Evolutionary conservation across 92 coral and sea anemone species (phyloP).

Genomic region (Meandrina meandrites): DNA sequence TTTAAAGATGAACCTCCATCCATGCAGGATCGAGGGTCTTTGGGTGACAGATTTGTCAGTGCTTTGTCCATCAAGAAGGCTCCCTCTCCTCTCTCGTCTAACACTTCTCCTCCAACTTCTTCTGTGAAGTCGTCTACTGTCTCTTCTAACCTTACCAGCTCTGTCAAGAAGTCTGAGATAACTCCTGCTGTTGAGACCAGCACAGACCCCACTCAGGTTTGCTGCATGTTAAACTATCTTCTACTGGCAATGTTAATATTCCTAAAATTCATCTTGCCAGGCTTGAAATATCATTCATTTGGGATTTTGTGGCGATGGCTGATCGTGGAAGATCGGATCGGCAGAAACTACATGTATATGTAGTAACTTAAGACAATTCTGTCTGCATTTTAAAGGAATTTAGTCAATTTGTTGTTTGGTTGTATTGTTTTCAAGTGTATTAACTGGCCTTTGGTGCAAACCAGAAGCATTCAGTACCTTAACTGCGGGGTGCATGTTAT

Average conservation of each 20-base stretch:
- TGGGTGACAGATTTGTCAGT: slow-evolving; percentile 79
- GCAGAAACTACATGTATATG: not conserved
- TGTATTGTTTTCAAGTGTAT: not conserved
- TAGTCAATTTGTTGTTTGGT: not conserved
- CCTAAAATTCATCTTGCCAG: not conserved
- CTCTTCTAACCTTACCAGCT: slow-evolving; percentile 30
- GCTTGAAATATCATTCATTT: not conserved
- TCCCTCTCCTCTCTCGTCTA: slow-evolving; percentile 31
- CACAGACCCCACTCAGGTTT: slow-evolving; percentile 33
- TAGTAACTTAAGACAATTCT: not conserved
- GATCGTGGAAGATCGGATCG: not conserved
- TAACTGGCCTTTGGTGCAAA: not conserved
- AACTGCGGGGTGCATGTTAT: not conserved
- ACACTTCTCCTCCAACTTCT: slow-evolving; percentile 41
- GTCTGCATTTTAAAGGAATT: not conserved
- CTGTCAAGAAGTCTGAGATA: slow-evolving; percentile 34
- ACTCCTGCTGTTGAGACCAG: slow-evolving; percentile 8
- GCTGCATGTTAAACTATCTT: slow-evolving; percentile 2
- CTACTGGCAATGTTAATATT: not conserved
- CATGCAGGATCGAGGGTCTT: slow-evolving; percentile 49
- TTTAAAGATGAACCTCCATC: slow-evolving; percentile 84
- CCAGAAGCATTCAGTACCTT: not conserved
- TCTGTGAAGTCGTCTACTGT: slow-evolving; percentile 48
- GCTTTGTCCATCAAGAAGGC: slow-evolving; percentile 60
- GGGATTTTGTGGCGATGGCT: not conserved